phyloP scores from a whole-genome alignment of 1,140 invertebrate genomes.

The Drosophila eugracilis region DNA sequence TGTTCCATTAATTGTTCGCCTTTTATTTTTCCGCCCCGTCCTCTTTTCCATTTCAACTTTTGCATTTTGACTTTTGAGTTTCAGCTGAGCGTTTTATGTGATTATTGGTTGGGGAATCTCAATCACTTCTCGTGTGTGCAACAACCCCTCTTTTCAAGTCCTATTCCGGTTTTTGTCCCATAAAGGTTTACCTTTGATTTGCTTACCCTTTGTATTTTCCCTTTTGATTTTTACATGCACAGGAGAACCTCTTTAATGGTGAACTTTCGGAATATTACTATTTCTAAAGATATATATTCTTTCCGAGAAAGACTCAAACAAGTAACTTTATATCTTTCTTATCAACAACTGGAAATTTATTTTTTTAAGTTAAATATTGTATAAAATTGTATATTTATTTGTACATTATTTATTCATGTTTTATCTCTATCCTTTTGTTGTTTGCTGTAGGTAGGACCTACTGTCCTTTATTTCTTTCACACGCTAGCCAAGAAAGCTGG shows the following conservation, averaged over 20 bases:
- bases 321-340: too few species aligned
- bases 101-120: constrained; percentile 32
- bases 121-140: constrained; percentile 8
- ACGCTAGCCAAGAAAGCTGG: constrained; percentile 43
- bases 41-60: constrained; percentile 22
- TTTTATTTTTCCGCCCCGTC: too few species aligned
- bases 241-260: not conserved
- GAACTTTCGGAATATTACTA: not conserved
- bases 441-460: too few species aligned
- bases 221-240: constrained; percentile 1
- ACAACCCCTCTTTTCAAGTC: constrained; percentile 20
- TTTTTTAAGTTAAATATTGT: too few species aligned
- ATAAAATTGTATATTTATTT: too few species aligned
- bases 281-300: too few species aligned
- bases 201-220: constrained; percentile 3
- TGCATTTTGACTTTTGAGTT: constrained; percentile 35
- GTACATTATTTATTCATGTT: too few species aligned
- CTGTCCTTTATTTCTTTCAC: constrained; percentile 39
- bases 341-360: too few species aligned
- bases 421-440: not conserved
- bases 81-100: constrained; percentile 37
- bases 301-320: too few species aligned
- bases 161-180: constrained; percentile 24
- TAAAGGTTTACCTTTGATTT: constrained; percentile 14
- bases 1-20: constrained; percentile 33